These are phyloP conservation scores for Hippolais icterina DNA, from an alignment of 2,113 vertebrate species.

Conservation along the genomic window DNA sequence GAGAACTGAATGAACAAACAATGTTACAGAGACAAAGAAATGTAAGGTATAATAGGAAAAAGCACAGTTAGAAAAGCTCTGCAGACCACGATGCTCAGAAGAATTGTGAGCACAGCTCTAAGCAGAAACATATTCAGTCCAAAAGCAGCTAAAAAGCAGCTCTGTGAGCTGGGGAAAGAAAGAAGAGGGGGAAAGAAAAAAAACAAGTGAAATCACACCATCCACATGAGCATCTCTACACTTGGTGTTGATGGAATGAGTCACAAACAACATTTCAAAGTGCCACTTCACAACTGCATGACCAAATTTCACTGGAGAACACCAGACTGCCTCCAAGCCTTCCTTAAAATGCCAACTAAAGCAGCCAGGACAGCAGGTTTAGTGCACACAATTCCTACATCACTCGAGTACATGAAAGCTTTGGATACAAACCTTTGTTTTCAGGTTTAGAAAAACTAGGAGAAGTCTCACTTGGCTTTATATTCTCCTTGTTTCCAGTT, in stretches of 20 bases:
- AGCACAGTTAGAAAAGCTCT: neutral
- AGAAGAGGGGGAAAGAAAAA: accelerated
- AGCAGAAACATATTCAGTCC: neutral
- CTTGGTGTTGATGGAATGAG: neutral
- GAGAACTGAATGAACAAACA: neutral
- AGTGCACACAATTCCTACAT: neutral
- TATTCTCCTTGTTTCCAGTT: conserved; percentile 88
- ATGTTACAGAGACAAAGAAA: neutral
- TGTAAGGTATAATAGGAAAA: neutral
- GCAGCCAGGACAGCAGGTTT: neutral
- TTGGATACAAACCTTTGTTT: conserved; percentile 85
- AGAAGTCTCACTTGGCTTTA: conserved; percentile 87
- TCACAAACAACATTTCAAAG: neutral
- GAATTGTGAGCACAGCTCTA: neutral
- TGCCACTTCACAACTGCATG: neutral
- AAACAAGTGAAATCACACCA: neutral
- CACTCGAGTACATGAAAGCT: neutral
- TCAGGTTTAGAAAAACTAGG: conserved; percentile 86
- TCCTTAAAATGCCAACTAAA: neutral
- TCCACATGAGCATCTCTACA: neutral
- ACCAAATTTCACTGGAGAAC: neutral
- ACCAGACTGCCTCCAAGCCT: neutral
- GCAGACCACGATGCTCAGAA: neutral
- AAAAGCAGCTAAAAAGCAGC: neutral
- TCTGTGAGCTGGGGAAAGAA: neutral